A percentile compares a stretch with the other conserved stretches of the same genome.
Evolutionary conservation across 2,113 vertebrate genomes (phyloP).

Genomic region (Urocitellus parryii): DNA sequence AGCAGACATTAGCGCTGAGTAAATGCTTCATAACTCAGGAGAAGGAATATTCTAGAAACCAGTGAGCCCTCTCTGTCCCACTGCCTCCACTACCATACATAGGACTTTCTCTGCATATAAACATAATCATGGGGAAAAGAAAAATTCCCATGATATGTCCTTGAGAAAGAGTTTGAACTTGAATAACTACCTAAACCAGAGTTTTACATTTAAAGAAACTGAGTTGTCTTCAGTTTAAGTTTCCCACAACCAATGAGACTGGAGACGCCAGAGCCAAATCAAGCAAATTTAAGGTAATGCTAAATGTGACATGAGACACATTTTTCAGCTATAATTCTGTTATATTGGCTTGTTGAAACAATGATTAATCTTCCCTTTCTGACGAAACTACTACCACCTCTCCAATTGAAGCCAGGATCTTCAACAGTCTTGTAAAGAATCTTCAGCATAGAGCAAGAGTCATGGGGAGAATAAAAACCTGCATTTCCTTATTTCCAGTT

Average conservation of each 20-base stretch:
- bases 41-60: neutral
- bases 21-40: neutral
- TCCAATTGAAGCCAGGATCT: neutral
- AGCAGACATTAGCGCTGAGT: neutral
- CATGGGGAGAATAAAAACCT: neutral
- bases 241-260: neutral
- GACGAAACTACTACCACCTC: neutral
- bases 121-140: neutral
- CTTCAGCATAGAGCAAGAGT: neutral
- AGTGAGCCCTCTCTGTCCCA: neutral
- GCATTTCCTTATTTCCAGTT: neutral
- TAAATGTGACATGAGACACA: neutral
- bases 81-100: neutral
- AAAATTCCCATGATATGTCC: neutral
- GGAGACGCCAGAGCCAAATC: neutral
- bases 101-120: neutral
- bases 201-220: constrained; percentile 33
- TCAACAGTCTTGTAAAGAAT: constrained; percentile 45
- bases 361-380: constrained; percentile 38
- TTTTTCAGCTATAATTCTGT: constrained; percentile 13
- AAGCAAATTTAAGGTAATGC: neutral
- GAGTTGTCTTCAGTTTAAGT: neutral
- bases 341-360: neutral
- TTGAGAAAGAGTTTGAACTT: neutral
- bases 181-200: neutral